phyloP scores from a whole-genome alignment of 2,797 vertebrate species.

The Alauda arvensis region DNA sequence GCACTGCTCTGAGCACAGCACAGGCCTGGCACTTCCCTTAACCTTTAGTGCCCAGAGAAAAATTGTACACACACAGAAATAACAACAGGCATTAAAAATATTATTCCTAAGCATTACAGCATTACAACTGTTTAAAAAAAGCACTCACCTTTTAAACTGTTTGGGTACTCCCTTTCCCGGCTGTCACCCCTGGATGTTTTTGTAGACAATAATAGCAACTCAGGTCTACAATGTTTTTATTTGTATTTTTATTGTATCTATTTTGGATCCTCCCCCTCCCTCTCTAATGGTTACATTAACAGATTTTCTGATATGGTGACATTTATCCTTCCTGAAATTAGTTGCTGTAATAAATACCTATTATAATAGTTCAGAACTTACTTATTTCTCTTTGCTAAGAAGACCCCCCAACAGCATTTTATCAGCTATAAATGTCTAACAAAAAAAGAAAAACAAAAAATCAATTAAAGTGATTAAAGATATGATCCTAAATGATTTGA shows the following conservation, averaged over 20 bases:
- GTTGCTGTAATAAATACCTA: background rate
- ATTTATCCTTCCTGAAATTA: background rate
- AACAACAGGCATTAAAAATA: background rate
- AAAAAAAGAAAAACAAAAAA: background rate
- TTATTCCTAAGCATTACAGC: background rate
- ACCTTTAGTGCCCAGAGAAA: rapidly evolving
- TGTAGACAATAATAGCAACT: background rate
- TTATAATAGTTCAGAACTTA: background rate
- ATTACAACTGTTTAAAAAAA: background rate
- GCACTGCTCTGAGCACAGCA: rapidly evolving
- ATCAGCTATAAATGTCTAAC: background rate
- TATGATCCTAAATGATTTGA: background rate
- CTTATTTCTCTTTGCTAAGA: background rate
- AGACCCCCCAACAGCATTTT: background rate
- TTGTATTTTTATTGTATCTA: background rate
- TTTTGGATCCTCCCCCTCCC: background rate
- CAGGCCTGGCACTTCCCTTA: background rate
- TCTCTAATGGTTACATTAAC: background rate
- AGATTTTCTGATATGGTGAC: background rate
- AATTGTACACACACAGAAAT: background rate
- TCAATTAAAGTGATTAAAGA: background rate
- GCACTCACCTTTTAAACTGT: background rate
- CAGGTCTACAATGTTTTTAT: background rate
- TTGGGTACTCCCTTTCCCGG: background rate
- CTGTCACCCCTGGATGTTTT: background rate